Base-by-base conservation (phyloP, 2,113 vertebrate species). In the Romanogobio albipinnatus region DNA sequence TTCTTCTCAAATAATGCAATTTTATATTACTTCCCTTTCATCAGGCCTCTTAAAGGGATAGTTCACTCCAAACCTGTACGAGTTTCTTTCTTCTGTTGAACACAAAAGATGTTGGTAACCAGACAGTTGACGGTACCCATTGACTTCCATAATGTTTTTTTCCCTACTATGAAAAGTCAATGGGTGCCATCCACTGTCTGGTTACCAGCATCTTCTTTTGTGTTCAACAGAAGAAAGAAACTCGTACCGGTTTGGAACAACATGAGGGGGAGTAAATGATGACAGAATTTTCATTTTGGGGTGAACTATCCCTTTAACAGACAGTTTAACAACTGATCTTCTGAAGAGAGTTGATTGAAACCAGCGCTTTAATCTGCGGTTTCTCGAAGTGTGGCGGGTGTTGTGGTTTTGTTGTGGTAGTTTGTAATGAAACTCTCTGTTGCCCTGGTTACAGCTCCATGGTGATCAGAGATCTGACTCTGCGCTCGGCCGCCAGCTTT, bases 381-480 rank as follows among this genome's bases (percentile, higher is more conserved):
- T 33, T 49, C 47, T 49, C 47, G 6, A 56, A 56, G 53, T 6
- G n/a, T 24, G 36, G 66, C 53, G 53, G 53, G 53, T 56, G 53
- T 70, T 11, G 33, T 39, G 17, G 64, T 68, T 39, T 68, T 39
- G 64, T 39, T 68, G 66, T 70, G 36, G 66, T 43, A 70, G 66
- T 70, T 70, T 70, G 29, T 81, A 47, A 47, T 76, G 26, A 64
- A 24, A 58, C 33, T 66, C 70, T 85, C 77, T 80, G 77, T 76
- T 75, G n/a, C 26, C 2, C 36, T 26, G 59, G 15, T 80, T 74
- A 56, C 58, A 99, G 98, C 92, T 99, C 98, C 87, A 99, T 99
- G 98, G 98, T 99, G 93, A 99, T 99, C 92, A 93, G 98, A 1
- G 98, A 99, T 93, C 95, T 99, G 84, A 99, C 98, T 53, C 92